These are phyloP conservation scores for Melieria crassipennis DNA, from an alignment of 2,888 invertebrate species.

Conservation along the genomic window DNA sequence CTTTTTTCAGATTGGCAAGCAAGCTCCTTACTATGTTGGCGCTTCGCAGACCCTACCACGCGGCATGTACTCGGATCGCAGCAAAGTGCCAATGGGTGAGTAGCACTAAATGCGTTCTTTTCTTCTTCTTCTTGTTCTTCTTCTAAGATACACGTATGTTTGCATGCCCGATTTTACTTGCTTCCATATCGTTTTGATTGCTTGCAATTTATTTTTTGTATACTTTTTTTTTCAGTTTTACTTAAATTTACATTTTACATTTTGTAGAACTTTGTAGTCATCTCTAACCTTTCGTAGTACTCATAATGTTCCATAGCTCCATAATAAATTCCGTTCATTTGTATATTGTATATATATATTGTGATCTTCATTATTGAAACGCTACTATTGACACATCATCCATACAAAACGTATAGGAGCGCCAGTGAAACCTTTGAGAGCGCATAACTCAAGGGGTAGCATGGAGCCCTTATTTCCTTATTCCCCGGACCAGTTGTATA, in stretches of 20 bases:
- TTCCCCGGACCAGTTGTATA: slow-evolving; percentile 67
- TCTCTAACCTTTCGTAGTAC: slow-evolving; percentile 1
- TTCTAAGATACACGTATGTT: neutral
- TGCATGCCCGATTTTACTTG: neutral
- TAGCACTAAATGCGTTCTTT: slow-evolving; percentile 10
- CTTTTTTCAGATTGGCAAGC: slow-evolving; percentile 62
- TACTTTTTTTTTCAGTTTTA: neutral
- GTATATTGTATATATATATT: slow-evolving; percentile 25
- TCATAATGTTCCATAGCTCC: neutral
- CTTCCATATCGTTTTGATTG: neutral
- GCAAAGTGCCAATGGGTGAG: slow-evolving; percentile 65
- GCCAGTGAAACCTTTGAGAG: slow-evolving; percentile 67
- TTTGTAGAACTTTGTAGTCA: neutral
- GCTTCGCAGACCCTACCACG: slow-evolving; percentile 65
- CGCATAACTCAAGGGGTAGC: slow-evolving; percentile 66
- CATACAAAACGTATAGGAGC: slow-evolving; percentile 56
- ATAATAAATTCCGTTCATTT: slow-evolving; percentile 19
- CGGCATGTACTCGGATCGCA: slow-evolving; percentile 68
- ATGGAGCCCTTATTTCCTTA: slow-evolving; percentile 66
- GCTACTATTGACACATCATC: slow-evolving; percentile 9
- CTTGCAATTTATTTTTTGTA: neutral
- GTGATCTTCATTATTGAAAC: slow-evolving; percentile 23
- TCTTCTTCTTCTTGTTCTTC: too few relatives aligned
- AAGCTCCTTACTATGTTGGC: slow-evolving; percentile 66
- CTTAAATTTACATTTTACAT: neutral